Evolutionary conservation across 2,113 vertebrate genomes (phyloP), one percentile per base, ranked within the genome.

Genomic region (Pedionomus torquatus): DNA sequence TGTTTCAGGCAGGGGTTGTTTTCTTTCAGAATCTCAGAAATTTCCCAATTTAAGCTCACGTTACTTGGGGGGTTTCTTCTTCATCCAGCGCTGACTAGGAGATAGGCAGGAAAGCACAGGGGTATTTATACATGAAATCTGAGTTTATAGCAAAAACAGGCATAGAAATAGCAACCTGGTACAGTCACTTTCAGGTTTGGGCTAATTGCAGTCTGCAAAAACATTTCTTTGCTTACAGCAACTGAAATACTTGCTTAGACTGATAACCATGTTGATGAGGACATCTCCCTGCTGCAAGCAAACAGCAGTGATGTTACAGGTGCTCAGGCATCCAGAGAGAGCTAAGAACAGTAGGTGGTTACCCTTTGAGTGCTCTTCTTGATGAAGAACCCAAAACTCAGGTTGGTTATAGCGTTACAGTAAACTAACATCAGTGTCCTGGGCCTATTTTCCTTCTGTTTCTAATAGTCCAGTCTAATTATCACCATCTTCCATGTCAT

Each of bases 1-100:
- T 86, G n/a, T 76, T 87, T 85, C 60, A 28, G 43, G 48, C n/a
- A 5, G 37, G 14, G 16, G 31, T 44, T 69, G 44, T 64, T 64
- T 78, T 52, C 44, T 88, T 80, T 88, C 46, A 68, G 75, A 94
- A 71, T n/a, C n/a, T n/a, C n/a, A n/a, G n/a, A n/a, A n/a, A n/a
- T n/a, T n/a, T n/a, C n/a, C 30, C 23, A 54, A 65, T 7, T 86
- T 90, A 89, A 80, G 64, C 10, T 72, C 25, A 52, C 54, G 46
- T 54, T 89, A 28, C 33, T 69, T 57, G 49, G 80, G 35, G 49
- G 44, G 17, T 44, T 44, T 17, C 15, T 72, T 65, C 52, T 77
- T 54, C 19, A 17, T 71, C 31, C n/a, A 31, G 21, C 30, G 30
- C 5, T 30, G 17, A 49, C 61, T 76, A 76, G 48, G 83, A 65